Evolutionary conservation across 2,113 vertebrate species (phyloP), one percentile per base, ranked within the genome.

Genomic region (Mus spicilegus): DNA sequence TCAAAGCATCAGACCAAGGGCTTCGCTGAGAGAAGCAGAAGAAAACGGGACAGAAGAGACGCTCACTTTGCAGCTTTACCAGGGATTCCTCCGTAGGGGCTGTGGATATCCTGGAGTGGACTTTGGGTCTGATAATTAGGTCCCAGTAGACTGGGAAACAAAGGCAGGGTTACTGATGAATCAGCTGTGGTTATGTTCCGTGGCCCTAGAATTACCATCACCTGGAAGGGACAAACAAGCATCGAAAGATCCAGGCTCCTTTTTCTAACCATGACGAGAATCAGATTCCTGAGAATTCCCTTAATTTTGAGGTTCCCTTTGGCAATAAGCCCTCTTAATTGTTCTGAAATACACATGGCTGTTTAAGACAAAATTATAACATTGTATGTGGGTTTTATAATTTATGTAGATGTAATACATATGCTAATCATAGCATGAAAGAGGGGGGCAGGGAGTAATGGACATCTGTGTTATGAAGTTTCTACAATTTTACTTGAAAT

Each of bases 391-490:
- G 96, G 86, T 96, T 97, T 96, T 89, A 89, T 97, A 97, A 97
- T 97, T 33, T 97, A 97, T 96, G 96, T 92, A 97, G 96, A 98
- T 97, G 96, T 96, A 97, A 97, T 96, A 96, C 96, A 96, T 97
- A 96, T 97, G 97, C 97, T 96, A 97, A 94, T 93, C 95, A 70
- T 22, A 89, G 87, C 85, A 95, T 89, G 95, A 97, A 95, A 80
- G 61, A 94, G 76, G 75, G 70, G 70, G 81, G 80, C 65, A 30
- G 96, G 49, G 86, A 58, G 51, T 87, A 92, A 77, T 82, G 78
- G 92, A 75, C 81, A 84, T 95, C 91, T 95, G 95, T 95, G 91
- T 96, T 96, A 73, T 0, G 39, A 94, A 78, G 17, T 95, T 95
- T 96, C 72, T 96, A 63, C 67, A 67, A 56, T 96, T 97, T 96